Conservation (phyloP, 2,113 vertebrate genomes). For the Cinclus cinclus region DNA sequence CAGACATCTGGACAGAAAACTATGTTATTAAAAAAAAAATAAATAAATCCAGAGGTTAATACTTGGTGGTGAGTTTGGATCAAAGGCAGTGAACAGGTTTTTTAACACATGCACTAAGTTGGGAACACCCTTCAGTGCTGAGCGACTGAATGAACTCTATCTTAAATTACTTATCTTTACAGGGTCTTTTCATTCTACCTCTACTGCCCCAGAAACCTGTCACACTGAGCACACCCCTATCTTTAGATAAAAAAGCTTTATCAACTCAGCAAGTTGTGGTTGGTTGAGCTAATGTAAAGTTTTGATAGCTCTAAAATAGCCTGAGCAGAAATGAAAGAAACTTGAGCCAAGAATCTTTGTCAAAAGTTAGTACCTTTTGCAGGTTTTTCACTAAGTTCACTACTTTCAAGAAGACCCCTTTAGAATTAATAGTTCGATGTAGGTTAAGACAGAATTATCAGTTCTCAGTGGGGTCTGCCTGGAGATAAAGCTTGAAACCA, state of each 20-base stretch:
- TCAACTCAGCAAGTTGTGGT: slow-evolving; percentile 32
- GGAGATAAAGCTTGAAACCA: not conserved
- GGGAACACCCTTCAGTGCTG: not conserved
- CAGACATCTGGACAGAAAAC: not conserved
- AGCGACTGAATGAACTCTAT: not conserved
- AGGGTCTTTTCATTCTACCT: slow-evolving; percentile 1
- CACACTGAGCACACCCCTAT: not conserved
- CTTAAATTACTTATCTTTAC: slow-evolving; percentile 4
- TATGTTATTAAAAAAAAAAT: not conserved
- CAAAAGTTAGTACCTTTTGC: not conserved
- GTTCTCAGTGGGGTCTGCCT: not conserved
- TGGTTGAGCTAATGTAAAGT: not conserved
- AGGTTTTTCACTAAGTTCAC: not conserved
- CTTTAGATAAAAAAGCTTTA: slow-evolving; percentile 39
- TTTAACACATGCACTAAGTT: not conserved
- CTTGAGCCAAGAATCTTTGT: not conserved
- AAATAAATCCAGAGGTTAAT: not conserved
- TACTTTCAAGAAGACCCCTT: not conserved
- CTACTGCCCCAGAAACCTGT: not conserved
- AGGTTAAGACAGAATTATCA: not conserved
- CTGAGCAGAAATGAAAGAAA: not conserved
- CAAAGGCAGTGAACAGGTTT: not conserved
- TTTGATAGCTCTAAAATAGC: slow-evolving; percentile 4
- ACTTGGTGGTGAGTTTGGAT: not conserved
- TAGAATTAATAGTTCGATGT: not conserved